Percentiles rank a stretch among this genome's conserved stretches.
Conservation (phyloP, 2,797 vertebrate species). For the Siniperca obscura region DNA sequence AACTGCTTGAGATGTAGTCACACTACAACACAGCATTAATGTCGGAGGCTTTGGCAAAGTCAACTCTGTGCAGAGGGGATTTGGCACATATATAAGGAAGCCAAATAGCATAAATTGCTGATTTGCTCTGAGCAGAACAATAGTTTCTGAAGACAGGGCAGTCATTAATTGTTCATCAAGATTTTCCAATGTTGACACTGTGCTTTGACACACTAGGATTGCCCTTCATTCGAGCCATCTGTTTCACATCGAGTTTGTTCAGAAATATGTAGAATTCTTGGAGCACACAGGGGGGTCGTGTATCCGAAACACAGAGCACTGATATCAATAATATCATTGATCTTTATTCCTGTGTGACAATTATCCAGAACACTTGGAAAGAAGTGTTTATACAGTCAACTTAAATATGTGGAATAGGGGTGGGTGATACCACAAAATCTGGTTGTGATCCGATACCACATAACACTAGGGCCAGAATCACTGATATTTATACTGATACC, state of each 20-base stretch:
- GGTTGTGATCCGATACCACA: background rate
- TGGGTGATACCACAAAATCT: background rate
- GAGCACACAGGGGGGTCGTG: background rate
- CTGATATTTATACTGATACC: background rate
- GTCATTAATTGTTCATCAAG: slow-evolving; percentile 55
- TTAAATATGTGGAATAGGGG: slow-evolving; percentile 6
- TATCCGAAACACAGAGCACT: slow-evolving; percentile 16
- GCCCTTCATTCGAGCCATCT: slow-evolving; percentile 36
- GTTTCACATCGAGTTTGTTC: slow-evolving; percentile 29
- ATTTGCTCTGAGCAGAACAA: slow-evolving; percentile 54
- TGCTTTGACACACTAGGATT: slow-evolving; percentile 33
- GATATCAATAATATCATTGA: slow-evolving; percentile 47
- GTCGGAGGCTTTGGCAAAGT: slow-evolving; percentile 65
- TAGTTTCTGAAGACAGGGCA: slow-evolving; percentile 44
- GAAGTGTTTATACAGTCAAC: slow-evolving; percentile 5
- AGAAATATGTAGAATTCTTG: slow-evolving; percentile 27
- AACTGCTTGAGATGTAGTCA: slow-evolving; percentile 58
- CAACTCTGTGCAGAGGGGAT: slow-evolving; percentile 50
- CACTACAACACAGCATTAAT: slow-evolving; percentile 58
- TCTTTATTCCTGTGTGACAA: slow-evolving; percentile 17
- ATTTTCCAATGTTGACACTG: slow-evolving; percentile 35
- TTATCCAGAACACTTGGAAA: slow-evolving; percentile 3
- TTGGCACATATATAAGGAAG: slow-evolving; percentile 48
- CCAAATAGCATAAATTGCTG: slow-evolving; percentile 65
- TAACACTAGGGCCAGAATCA: background rate